Percentiles rank a stretch among this genome's conserved stretches.
Conservation (phyloP, 1,140 invertebrate species). For the Solenopsis invicta region DNA sequence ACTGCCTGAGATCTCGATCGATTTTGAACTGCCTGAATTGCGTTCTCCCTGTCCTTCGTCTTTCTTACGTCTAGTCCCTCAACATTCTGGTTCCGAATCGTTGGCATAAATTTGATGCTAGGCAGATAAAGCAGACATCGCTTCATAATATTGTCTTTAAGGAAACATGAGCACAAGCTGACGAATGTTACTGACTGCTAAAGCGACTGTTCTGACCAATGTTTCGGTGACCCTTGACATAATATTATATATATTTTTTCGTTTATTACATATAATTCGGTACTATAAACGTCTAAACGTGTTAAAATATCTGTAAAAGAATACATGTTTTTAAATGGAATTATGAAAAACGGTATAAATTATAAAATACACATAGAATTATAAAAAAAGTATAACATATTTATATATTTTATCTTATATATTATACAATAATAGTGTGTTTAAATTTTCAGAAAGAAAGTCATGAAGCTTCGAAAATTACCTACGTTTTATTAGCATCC, state of each 20-base stretch:
- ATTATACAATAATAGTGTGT: too few relatives aligned
- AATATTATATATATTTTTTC: conserved; percentile 8
- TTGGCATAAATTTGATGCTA: conserved; percentile 55
- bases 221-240: not conserved
- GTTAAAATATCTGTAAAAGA: too few relatives aligned
- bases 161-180: conserved; percentile 44
- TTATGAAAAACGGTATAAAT: too few relatives aligned
- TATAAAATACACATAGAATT: too few relatives aligned
- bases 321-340: too few relatives aligned
- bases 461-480: too few relatives aligned
- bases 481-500: too few relatives aligned
- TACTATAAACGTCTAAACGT: not conserved
- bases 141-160: not conserved
- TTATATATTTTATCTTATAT: too few relatives aligned
- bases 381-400: too few relatives aligned
- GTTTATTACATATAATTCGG: conserved; percentile 1
- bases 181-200: conserved; percentile 30
- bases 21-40: conserved; percentile 23
- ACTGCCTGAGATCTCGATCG: not conserved
- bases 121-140: conserved; percentile 25
- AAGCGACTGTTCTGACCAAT: not conserved
- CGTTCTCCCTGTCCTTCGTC: not conserved
- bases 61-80: not conserved
- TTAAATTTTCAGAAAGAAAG: too few relatives aligned
- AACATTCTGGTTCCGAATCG: conserved; percentile 3